These are phyloP conservation scores for Eleginops maclovinus DNA, from an alignment of 2,113 vertebrate species.

Conservation along the genomic window DNA sequence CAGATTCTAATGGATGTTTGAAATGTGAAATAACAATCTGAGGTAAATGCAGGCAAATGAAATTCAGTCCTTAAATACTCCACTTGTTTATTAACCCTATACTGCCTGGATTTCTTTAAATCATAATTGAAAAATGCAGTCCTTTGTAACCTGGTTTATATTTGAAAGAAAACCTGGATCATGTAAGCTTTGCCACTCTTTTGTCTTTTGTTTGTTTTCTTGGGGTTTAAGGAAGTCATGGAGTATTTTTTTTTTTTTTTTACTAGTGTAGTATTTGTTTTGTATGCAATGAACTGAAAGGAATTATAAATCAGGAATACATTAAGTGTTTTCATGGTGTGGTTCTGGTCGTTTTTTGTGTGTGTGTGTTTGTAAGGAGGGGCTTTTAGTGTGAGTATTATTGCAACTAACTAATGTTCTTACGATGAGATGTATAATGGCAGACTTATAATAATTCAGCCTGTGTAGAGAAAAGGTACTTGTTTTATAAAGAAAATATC, in stretches of 20 bases:
- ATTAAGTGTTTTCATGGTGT: too few relatives aligned
- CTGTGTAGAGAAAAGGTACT: neutral
- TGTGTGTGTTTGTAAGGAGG: neutral
- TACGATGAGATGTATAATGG: neutral
- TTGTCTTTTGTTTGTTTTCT: neutral
- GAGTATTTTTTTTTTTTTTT: too few relatives aligned
- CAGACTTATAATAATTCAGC: neutral
- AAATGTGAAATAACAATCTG: neutral
- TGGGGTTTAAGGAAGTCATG: neutral
- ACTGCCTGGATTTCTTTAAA: too few relatives aligned
- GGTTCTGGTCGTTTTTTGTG: too few relatives aligned
- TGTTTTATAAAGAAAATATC: neutral
- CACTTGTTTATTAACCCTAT: neutral
- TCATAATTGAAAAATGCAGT: neutral
- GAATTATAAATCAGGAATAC: too few relatives aligned
- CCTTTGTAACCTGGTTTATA: neutral
- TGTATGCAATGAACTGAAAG: too few relatives aligned
- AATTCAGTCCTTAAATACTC: neutral
- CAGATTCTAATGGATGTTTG: neutral
- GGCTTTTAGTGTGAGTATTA: neutral
- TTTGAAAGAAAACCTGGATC: neutral
- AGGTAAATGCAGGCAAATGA: neutral
- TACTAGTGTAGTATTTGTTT: too few relatives aligned
- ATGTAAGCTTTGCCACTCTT: neutral
- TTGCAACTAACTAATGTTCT: neutral